phyloP scores from a whole-genome alignment of 1,140 invertebrate species.

The Oscheius sp. region DNA sequence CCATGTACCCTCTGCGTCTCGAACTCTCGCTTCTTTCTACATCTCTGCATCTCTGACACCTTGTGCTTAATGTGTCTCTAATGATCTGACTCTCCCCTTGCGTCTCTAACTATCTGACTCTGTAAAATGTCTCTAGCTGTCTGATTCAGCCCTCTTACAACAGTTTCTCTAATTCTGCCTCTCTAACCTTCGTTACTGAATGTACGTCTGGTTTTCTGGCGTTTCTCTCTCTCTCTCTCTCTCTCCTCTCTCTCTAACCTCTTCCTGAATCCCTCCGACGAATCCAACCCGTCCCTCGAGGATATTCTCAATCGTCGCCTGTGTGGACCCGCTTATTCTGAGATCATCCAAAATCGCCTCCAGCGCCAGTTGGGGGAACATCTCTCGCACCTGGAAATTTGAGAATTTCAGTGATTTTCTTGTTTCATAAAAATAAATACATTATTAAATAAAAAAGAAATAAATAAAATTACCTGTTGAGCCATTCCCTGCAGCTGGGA shows the following conservation, averaged over 20 bases:
- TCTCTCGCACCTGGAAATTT: conserved; percentile 17
- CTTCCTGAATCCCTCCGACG: conserved; percentile 10
- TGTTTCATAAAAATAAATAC: not conserved
- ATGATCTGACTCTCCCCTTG: too few species aligned
- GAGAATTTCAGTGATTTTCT: not conserved
- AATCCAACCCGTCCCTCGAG: conserved; percentile 31
- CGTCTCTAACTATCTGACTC: too few species aligned
- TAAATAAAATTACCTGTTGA: not conserved
- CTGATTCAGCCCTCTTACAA: too few species aligned
- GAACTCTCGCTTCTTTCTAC: too few species aligned
- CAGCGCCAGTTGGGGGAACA: conserved; percentile 29
- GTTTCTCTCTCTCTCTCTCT: too few species aligned
- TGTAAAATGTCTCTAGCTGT: not conserved
- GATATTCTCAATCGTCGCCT: conserved; percentile 35
- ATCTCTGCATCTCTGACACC: too few species aligned
- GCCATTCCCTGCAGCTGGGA: conserved; percentile 4
- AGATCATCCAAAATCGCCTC: conserved; percentile 26
- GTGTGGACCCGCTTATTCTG: conserved; percentile 15
- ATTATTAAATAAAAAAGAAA: not conserved
- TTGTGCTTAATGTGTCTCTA: too few species aligned
- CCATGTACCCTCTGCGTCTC: too few species aligned
- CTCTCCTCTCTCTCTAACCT: conserved; percentile 8
- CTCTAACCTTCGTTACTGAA: too few species aligned
- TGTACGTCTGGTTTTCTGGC: too few species aligned
- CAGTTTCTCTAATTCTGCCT: not conserved